Conservation (phyloP, 2,888 invertebrate genomes). For the Endomychus coccineus region DNA sequence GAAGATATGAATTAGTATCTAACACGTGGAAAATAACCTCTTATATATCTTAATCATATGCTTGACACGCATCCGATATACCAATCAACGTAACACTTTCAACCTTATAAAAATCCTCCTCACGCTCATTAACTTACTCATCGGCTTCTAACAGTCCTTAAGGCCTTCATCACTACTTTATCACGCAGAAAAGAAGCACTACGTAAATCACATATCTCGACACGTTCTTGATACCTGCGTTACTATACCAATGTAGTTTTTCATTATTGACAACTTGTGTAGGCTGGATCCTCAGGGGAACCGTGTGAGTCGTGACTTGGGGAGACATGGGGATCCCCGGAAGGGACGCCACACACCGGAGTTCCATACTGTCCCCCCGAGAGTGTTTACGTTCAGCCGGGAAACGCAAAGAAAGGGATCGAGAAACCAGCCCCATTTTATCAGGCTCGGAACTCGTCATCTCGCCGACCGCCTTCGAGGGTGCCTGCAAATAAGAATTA, state of each 20-base stretch:
- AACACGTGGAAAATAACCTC: too few relatives aligned
- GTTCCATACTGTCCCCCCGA: conserved; percentile 31
- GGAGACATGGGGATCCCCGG: conserved; percentile 35
- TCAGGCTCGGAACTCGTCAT: conserved; percentile 32
- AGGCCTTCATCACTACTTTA: too few relatives aligned
- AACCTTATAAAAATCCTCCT: too few relatives aligned
- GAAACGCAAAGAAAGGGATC: conserved; percentile 31
- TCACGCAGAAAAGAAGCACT: too few relatives aligned
- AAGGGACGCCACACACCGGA: conserved; percentile 35
- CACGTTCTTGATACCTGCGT: background rate
- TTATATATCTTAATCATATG: too few relatives aligned
- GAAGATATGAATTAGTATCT: too few relatives aligned
- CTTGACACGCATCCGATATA: too few relatives aligned
- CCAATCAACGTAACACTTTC: too few relatives aligned
- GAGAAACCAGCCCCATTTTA: conserved; percentile 28
- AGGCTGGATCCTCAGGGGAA: conserved; percentile 24
- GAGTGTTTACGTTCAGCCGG: conserved; percentile 31
- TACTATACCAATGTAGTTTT: conserved; percentile 29
- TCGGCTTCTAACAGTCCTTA: too few relatives aligned
- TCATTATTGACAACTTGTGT: conserved; percentile 31
- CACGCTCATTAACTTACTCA: too few relatives aligned
- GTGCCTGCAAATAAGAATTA: conserved; percentile 31
- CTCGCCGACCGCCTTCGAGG: conserved; percentile 28
- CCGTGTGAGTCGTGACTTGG: conserved; percentile 26
- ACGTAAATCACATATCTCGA: too few relatives aligned